phyloP scores from a whole-genome alignment of 2,888 invertebrate species.

The Heliconius charithonia region DNA sequence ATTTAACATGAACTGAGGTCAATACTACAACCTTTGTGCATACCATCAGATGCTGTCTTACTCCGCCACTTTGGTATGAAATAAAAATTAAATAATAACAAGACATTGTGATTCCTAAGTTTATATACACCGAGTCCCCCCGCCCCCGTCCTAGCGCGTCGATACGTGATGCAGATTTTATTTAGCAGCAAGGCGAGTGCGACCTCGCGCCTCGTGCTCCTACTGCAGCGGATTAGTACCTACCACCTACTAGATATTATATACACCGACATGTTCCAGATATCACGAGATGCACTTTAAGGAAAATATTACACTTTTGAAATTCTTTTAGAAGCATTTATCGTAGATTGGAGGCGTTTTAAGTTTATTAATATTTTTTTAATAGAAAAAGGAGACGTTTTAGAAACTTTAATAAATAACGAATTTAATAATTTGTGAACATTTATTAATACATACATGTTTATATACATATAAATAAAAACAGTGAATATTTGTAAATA shows the following conservation, averaged over 20 bases:
- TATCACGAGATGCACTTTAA: slow-evolving; percentile 1
- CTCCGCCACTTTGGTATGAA: no score
- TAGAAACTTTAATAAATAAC: neutral
- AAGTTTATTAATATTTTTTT: neutral
- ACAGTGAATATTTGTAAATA: no score
- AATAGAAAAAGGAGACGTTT: no score
- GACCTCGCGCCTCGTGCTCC: neutral
- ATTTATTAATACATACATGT: no score
- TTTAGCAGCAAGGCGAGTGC: slow-evolving; percentile 31
- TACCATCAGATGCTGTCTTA: neutral
- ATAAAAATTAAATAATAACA: no score
- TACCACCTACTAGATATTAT: neutral
- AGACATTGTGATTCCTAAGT: neutral
- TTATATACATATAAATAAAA: no score
- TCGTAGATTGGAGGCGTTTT: neutral
- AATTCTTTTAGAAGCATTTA: neutral
- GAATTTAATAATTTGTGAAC: no score
- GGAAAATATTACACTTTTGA: neutral
- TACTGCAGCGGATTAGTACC: slow-evolving; percentile 9
- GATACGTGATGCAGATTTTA: slow-evolving; percentile 47
- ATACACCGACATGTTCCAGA: neutral
- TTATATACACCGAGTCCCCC: neutral
- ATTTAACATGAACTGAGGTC: no score
- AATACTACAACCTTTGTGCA: no score
- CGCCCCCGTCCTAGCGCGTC: slow-evolving; percentile 8